These are phyloP conservation scores for Eutrigla gurnardus DNA, from an alignment of 2,797 vertebrate genomes.

Conservation along the genomic window DNA sequence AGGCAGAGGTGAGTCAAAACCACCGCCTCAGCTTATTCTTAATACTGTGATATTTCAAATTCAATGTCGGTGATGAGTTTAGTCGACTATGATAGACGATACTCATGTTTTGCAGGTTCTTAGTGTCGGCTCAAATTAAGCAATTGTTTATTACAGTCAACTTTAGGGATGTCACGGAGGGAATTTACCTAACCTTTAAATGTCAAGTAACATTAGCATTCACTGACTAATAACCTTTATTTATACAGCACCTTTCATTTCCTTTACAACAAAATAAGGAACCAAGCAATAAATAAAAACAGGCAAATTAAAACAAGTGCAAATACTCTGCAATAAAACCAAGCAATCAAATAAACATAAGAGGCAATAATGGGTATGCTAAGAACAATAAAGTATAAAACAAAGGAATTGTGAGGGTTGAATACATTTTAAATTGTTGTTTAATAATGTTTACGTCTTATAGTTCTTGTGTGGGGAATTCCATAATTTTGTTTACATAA, in stretches of 20 bases:
- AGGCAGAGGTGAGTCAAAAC: conserved; percentile 89
- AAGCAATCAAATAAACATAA: neutral
- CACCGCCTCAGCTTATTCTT: neutral
- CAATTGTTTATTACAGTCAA: neutral
- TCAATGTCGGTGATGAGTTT: neutral
- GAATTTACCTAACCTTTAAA: neutral
- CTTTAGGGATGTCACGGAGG: neutral
- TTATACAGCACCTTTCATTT: neutral
- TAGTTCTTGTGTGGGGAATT: too few species aligned
- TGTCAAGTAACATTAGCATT: neutral
- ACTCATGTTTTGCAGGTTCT: neutral
- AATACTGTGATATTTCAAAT: neutral
- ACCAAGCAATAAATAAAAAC: neutral
- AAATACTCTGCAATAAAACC: neutral
- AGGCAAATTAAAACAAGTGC: neutral
- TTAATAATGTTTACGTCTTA: too few species aligned
- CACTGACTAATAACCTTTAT: neutral
- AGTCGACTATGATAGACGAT: neutral
- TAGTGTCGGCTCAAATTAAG: neutral
- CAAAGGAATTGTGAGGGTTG: neutral
- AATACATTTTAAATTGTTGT: too few species aligned
- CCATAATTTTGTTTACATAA: too few species aligned
- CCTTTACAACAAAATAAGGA: neutral
- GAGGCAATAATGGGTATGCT: neutral
- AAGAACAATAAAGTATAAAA: neutral